Evolutionary conservation across 2,797 vertebrate genomes (phyloP), one percentile per base, ranked within the genome.

Genomic region (Aythya fuligula): DNA sequence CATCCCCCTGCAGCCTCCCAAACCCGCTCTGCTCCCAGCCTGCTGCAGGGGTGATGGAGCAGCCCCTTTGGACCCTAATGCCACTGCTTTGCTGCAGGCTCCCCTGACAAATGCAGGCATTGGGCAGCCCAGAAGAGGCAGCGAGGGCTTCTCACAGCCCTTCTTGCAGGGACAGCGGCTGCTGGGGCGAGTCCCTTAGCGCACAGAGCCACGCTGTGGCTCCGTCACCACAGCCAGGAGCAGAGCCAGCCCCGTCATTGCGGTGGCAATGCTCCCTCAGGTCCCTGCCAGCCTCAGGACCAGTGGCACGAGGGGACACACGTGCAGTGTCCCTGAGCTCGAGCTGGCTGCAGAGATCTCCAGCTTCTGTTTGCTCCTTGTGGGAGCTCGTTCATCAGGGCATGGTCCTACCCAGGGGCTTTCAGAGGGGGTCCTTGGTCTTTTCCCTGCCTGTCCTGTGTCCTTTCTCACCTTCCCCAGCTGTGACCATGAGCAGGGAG

Each of bases 11-110:
- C 6, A 43, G 25, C 47, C 62, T 80, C 56, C 56, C 56, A 69
- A 11, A 51, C 13, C 41, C 0, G 0, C 49, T 62, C 34, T 38
- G 62, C 62, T 69, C 62, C 41, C 45, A 41, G 14, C 13, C 24
- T 38, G 19, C 10, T 5, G 13, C 32, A 49, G 47, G 41, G 22
- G 14, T 49, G 75, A 47, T 49, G 74, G 69, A 74, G 49, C 49
- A 74, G 36, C 74, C 14, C 41, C 67, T 45, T 53, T 1, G 0
- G 8, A 66, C 14, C 47, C 15, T 0, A 1, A 27, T 39, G 22
- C n/a, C 74, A 30, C 7, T 0, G 0, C 13, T 11, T 69, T 64
- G 27, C 38, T 64, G 32, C 30, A 30, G 57, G 32, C 19, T 89
- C 74, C 79, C 45, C 27, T 72, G n/a, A 34, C 4, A 8, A 28